Evolutionary conservation across 2,797 vertebrate species (phyloP).

Genomic region (Morus bassanus): DNA sequence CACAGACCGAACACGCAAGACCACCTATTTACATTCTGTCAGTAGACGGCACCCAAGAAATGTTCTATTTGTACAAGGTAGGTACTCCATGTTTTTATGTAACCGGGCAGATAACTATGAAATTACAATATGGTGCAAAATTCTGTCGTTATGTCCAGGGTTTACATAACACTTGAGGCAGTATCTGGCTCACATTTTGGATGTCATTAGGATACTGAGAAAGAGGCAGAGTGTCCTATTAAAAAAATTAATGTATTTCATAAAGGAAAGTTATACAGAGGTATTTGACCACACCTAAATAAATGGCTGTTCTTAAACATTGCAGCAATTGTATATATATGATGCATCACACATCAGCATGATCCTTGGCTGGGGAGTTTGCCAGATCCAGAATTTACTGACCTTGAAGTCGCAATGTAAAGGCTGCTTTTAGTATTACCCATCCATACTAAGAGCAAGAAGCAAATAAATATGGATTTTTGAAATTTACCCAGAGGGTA

Average conservation of each 20-base stretch:
- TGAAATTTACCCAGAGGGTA: neutral
- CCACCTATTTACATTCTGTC: neutral
- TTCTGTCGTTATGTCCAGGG: neutral
- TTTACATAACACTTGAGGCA: neutral
- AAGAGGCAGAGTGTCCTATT: neutral
- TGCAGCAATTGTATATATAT: neutral
- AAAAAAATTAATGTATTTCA: neutral
- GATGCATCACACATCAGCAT: neutral
- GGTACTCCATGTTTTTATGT: neutral
- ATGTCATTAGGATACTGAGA: neutral
- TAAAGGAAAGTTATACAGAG: neutral
- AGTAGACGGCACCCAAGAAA: neutral
- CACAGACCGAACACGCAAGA: neutral
- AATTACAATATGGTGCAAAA: neutral
- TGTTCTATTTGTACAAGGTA: neutral
- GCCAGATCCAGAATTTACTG: neutral
- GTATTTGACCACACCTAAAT: neutral
- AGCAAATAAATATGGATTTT: neutral
- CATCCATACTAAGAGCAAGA: neutral
- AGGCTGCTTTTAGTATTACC: neutral
- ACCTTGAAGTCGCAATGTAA: neutral
- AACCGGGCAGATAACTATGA: neutral
- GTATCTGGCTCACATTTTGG: neutral
- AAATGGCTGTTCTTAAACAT: neutral
- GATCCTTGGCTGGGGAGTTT: neutral